Evolutionary conservation across 2,113 vertebrate species (phyloP), one percentile per base, ranked within the genome.

Genomic region (Lepus europaeus): DNA sequence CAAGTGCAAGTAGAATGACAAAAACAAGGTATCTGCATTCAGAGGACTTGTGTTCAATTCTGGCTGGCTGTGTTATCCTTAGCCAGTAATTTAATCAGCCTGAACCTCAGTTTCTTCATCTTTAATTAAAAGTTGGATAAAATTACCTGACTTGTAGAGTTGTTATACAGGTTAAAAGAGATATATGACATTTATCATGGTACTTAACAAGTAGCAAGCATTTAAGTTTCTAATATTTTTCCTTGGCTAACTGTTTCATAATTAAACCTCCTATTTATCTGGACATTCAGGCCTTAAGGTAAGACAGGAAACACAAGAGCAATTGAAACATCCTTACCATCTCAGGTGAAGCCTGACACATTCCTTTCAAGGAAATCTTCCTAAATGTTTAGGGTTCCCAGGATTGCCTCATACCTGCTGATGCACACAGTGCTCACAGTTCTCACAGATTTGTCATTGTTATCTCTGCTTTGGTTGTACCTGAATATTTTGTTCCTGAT

Each of bases 101-200:
- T 78, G 39, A 85, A 89, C 31, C 33, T 87, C 19, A 27, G 36
- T 22, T 78, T 86, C 33, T 93, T 90, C 20, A 45, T 51, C 27
- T 92, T 72, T 78, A 87, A 63, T 63, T 96, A 74, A 90, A 74
- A 92, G 2, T 10, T 49, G 10, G 5, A 49, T 45, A 80, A 36
- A 89, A 78, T 5, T 31, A 70, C 53, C 70, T 94, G 17, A 22
- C 70, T 70, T 76, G 4, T 64, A 56, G n/a, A 78, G 31, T 45
- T 66, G 36, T 89, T 68, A 3, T 74, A 73, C 86, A 93, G 72
- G 89, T n/a, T 78, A 76, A 89, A 87, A 78, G 45, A 83, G 31
- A 49, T 79, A 72, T 23, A 16, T 36, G 31, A 5, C 31, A 73
- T 33, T 81, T 87, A 72, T 33, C 20, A 49, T 25, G 51, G 25